Conservation (phyloP, 2,888 invertebrate species). For the Lasioglossum malachurum region DNA sequence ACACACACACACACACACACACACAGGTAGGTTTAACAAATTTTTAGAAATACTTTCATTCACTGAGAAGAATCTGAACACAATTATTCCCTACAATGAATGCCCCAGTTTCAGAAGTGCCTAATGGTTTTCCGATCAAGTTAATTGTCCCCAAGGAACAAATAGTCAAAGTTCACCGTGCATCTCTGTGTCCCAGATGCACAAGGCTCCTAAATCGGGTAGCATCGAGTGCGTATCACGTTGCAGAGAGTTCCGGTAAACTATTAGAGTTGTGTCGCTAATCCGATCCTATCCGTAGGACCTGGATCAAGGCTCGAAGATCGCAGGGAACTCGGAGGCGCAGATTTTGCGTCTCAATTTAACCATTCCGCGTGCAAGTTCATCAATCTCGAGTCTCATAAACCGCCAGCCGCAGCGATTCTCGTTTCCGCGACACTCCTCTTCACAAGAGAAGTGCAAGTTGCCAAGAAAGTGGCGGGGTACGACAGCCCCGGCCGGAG, state of each 20-base stretch:
- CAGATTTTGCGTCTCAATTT: background rate
- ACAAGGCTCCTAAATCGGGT: background rate
- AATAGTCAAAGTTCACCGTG: background rate
- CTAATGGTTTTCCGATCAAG: background rate
- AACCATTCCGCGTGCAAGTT: background rate
- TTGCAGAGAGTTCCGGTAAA: background rate
- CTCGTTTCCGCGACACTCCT: conserved; percentile 33
- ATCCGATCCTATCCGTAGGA: background rate
- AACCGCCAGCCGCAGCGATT: conserved; percentile 30
- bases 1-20: too few relatives aligned
- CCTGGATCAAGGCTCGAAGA: background rate
- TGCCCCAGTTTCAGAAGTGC: background rate
- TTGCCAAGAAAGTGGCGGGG: conserved; percentile 8
- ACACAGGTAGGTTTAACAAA: background rate
- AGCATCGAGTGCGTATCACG: conserved; percentile 6
- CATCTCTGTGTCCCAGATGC: background rate
- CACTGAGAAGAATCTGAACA: background rate
- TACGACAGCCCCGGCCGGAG: conserved; percentile 7
- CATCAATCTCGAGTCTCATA: conserved; percentile 31
- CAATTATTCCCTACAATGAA: background rate
- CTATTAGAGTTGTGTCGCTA: background rate
- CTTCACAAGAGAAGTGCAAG: background rate
- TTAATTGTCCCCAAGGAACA: background rate
- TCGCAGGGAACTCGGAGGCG: background rate
- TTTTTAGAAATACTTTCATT: background rate